These are phyloP conservation scores for Syritta pipiens DNA, from an alignment of 2,888 invertebrate species.

Conservation along the genomic window DNA sequence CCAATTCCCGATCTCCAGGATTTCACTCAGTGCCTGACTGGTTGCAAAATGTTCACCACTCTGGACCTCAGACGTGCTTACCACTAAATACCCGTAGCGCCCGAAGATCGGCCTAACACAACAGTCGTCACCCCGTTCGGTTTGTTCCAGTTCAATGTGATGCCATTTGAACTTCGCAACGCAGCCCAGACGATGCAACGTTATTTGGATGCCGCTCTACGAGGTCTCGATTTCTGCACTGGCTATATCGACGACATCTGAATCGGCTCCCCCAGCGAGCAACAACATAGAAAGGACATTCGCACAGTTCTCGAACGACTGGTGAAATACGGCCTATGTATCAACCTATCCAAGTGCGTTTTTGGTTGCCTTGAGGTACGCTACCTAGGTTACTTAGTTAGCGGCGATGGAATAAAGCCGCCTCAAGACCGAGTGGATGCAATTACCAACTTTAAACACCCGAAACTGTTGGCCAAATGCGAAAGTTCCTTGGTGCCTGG, in stretches of 20 bases:
- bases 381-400: conserved; percentile 12
- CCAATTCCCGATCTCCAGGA: conserved; percentile 64
- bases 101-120: conserved; percentile 15
- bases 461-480: not conserved
- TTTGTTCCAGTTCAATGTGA: conserved; percentile 10
- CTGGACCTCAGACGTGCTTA: conserved; percentile 2
- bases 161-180: conserved; percentile 73
- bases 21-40: not conserved
- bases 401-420: conserved; percentile 1
- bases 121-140: conserved; percentile 61
- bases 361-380: not conserved
- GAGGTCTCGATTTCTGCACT: conserved; percentile 11
- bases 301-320: conserved; percentile 4
- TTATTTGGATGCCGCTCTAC: not conserved
- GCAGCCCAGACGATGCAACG: conserved; percentile 74
- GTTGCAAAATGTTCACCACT: not conserved
- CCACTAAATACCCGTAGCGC: conserved; percentile 9
- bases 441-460: conserved; percentile 3
- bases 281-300: conserved; percentile 10
- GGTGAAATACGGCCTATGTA: conserved; percentile 3
- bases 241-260: conserved; percentile 14
- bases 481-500: conserved; percentile 1
- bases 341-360: conserved; percentile 8
- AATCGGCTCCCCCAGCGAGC: conserved; percentile 7
- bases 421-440: not conserved